These are phyloP conservation scores for Heliconius himera DNA, from an alignment of 1,140 invertebrate genomes.

Conservation along the genomic window DNA sequence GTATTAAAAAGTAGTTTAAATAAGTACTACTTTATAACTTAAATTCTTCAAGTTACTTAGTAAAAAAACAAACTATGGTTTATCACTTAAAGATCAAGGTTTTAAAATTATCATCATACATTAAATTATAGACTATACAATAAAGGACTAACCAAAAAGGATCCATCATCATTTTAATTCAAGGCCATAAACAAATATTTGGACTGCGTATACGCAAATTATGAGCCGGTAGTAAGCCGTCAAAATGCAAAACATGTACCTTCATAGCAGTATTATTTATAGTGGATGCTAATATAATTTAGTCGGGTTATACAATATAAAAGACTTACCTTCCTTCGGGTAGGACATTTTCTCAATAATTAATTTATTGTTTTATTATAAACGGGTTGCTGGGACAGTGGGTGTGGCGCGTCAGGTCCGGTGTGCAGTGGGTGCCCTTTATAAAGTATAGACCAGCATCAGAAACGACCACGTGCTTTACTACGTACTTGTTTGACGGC, in stretches of 20 bases:
- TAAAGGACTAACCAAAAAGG: background rate
- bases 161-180: slow-evolving; percentile 24
- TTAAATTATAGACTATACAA: background rate
- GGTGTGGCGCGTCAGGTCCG: slow-evolving; percentile 51
- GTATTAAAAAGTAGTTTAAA: background rate
- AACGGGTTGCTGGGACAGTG: slow-evolving; percentile 40
- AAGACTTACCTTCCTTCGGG: slow-evolving; percentile 68
- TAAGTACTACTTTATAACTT: background rate
- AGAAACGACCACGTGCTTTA: slow-evolving; percentile 66
- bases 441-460: slow-evolving; percentile 67
- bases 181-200: slow-evolving; percentile 36
- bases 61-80: slow-evolving; percentile 5
- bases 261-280: background rate
- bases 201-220: background rate
- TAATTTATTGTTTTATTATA: slow-evolving; percentile 33
- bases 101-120: slow-evolving; percentile 6
- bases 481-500: slow-evolving; percentile 52
- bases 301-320: slow-evolving; percentile 47
- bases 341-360: slow-evolving; percentile 56
- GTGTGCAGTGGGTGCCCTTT: slow-evolving; percentile 58
- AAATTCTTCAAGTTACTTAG: background rate
- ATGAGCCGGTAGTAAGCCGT: slow-evolving; percentile 34
- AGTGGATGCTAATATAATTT: slow-evolving; percentile 39
- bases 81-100: slow-evolving; percentile 21
- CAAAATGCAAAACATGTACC: slow-evolving; percentile 9